Evolutionary conservation across 92 coral and sea anemone species (phyloP).

Genomic region (Pocillopora meandrina): DNA sequence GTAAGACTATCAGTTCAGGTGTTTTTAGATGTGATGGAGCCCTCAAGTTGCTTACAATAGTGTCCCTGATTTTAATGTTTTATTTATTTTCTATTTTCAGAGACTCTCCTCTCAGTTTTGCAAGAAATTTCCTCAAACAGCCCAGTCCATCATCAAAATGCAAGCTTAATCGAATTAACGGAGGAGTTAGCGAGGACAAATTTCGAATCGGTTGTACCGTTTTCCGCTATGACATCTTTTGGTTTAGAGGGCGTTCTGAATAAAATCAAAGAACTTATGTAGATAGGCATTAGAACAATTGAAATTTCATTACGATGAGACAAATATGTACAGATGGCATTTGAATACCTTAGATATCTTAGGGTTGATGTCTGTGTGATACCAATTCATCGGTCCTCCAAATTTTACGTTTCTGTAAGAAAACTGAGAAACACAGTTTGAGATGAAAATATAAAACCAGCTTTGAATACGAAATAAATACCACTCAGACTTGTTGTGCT

Average conservation of each 20-base stretch:
- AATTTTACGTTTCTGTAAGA: too few species aligned
- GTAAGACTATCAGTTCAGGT: too few species aligned
- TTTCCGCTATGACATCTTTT: slow-evolving; percentile 68
- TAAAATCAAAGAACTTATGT: slow-evolving; percentile 48
- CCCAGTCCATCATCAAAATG: slow-evolving; percentile 2
- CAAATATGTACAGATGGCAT: too few species aligned
- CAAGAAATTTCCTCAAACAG: slow-evolving; percentile 27
- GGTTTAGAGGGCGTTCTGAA: slow-evolving; percentile 69
- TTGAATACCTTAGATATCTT: too few species aligned
- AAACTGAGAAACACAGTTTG: too few species aligned
- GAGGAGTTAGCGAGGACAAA: slow-evolving; percentile 19
- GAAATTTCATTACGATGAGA: too few species aligned
- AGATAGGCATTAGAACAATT: not conserved
- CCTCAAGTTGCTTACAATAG: not conserved
- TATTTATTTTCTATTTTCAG: not conserved
- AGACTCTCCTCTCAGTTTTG: slow-evolving; percentile 20
- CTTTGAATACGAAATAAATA: too few species aligned
- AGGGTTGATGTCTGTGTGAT: too few species aligned
- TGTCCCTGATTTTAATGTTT: not conserved
- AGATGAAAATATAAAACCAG: too few species aligned
- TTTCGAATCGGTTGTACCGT: slow-evolving; percentile 54
- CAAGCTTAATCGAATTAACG: slow-evolving; percentile 20
- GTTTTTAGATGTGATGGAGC: too few species aligned
- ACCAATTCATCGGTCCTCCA: too few species aligned
- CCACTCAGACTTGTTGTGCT: too few species aligned